Evolutionary conservation across 2,888 invertebrate species (phyloP).

Genomic region (Trichopria drosophilae): DNA sequence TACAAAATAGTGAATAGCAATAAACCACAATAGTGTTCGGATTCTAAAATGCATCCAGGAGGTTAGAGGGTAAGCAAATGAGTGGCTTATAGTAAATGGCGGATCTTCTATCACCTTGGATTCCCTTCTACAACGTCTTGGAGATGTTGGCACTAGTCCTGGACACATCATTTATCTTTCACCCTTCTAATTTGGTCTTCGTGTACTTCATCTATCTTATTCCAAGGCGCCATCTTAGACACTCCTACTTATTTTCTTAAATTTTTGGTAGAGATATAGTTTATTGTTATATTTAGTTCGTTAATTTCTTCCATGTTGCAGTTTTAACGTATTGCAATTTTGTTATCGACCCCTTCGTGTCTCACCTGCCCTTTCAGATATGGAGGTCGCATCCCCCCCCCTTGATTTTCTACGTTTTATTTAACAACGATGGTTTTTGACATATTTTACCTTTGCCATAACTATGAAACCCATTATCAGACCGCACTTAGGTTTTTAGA

Average conservation of each 20-base stretch:
- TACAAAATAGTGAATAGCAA: background rate
- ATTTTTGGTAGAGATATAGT: too few species aligned
- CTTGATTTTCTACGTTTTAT: too few species aligned
- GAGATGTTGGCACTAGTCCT: constrained; percentile 44
- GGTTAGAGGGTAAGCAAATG: constrained; percentile 42
- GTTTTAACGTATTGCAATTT: too few species aligned
- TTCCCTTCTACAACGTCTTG: constrained; percentile 42
- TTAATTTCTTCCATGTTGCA: too few species aligned
- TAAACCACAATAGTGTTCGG: constrained; percentile 3
- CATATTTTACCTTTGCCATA: too few species aligned
- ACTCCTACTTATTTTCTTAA: constrained; percentile 50
- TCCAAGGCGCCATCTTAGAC: constrained; percentile 56
- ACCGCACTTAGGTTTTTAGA: too few species aligned
- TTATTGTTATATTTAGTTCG: too few species aligned
- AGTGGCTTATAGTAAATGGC: constrained; percentile 52
- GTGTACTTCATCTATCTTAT: constrained; percentile 38
- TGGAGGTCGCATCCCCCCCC: too few species aligned
- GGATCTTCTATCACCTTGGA: constrained; percentile 37
- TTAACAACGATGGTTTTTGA: too few species aligned
- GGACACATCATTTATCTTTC: constrained; percentile 58
- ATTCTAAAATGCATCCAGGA: constrained; percentile 12
- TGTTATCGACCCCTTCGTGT: too few species aligned
- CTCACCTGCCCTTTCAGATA: too few species aligned
- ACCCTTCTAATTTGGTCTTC: constrained; percentile 47
- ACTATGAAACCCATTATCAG: too few species aligned